Evolutionary conservation across 37 sponge, comb jelly and placozoan species (phyloP).

Genomic region (Halichondria panicea): DNA sequence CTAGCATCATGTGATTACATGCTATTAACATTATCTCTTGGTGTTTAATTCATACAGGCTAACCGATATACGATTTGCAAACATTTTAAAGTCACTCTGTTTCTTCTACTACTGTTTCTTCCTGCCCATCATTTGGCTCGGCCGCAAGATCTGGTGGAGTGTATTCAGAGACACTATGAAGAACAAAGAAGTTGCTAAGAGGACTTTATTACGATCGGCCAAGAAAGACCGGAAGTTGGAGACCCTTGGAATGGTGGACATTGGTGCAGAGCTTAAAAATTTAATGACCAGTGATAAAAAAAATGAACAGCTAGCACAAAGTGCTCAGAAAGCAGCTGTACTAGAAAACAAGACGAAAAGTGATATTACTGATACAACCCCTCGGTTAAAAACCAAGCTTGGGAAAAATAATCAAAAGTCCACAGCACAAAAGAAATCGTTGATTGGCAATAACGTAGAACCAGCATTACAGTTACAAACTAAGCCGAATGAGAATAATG

Average conservation of each 20-base stretch:
- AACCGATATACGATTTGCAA: constrained; percentile 54
- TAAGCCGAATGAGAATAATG: no score
- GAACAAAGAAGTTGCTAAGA: constrained; percentile 38
- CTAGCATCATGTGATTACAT: not conserved
- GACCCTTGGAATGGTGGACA: constrained; percentile 21
- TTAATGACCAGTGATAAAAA: not conserved
- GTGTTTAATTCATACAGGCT: constrained; percentile 33
- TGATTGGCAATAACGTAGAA: no score
- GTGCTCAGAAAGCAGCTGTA: no score
- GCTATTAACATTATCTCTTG: not conserved
- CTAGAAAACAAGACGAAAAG: no score
- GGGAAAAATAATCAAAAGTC: no score
- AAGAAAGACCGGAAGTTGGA: constrained; percentile 15
- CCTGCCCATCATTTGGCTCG: constrained; percentile 69
- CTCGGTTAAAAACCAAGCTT: no score
- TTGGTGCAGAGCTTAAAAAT: constrained; percentile 9
- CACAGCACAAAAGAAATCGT: no score
- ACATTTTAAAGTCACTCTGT: constrained; percentile 54
- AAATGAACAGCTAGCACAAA: not conserved
- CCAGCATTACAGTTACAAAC: no score
- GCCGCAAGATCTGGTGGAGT: constrained; percentile 53
- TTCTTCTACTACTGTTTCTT: constrained; percentile 82
- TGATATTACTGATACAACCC: no score
- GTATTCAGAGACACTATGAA: constrained; percentile 50
- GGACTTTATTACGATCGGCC: constrained; percentile 47